Conservation (phyloP, 2,888 invertebrate genomes). For the Trachelus stipa region DNA sequence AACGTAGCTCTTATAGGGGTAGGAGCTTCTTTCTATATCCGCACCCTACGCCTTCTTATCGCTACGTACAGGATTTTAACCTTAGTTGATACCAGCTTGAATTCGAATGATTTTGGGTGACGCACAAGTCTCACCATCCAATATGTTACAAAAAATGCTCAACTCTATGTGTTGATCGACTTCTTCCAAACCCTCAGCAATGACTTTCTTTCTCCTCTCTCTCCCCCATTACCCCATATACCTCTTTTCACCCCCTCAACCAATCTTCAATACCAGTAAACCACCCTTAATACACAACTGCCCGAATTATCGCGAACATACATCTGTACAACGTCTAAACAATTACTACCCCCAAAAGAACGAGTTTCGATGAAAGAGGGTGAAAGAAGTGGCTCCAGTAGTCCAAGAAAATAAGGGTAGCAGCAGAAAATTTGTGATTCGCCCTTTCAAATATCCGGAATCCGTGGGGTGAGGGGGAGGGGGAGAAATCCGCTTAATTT, state of each 20-base stretch:
- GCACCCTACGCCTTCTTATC: neutral
- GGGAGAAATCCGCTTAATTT: slow-evolving; percentile 2
- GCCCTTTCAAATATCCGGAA: slow-evolving; percentile 1
- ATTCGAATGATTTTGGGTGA: neutral
- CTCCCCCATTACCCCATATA: neutral
- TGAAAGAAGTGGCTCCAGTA: neutral
- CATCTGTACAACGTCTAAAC: neutral
- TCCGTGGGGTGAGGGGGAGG: neutral
- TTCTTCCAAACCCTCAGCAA: neutral
- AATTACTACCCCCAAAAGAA: neutral
- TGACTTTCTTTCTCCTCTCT: neutral
- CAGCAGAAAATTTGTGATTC: slow-evolving; percentile 2
- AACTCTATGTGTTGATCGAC: neutral
- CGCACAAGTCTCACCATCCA: neutral
- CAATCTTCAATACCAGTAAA: neutral
- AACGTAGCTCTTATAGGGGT: neutral
- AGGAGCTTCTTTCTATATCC: neutral
- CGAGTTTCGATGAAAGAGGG: neutral
- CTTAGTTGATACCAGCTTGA: neutral
- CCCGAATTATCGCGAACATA: neutral
- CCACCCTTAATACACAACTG: neutral
- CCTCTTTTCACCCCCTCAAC: neutral
- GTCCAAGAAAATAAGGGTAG: neutral
- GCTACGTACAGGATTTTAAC: neutral
- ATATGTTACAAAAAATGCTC: neutral